These are phyloP conservation scores for Porites lutea DNA, from an alignment of 64 coral and sea anemone species.

Conservation along the genomic window DNA sequence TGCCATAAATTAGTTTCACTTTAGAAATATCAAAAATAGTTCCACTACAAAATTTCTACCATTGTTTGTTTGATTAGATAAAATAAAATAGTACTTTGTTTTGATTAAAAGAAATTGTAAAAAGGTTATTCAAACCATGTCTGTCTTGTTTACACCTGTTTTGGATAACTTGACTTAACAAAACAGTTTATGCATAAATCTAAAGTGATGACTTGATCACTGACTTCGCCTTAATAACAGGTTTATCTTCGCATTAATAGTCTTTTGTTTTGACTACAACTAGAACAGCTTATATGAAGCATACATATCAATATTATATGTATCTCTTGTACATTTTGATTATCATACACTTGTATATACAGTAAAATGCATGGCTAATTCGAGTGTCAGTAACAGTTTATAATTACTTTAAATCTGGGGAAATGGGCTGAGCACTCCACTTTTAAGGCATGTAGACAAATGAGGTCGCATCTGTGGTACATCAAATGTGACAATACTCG, in stretches of 20 bases:
- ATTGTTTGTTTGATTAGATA: too few species aligned
- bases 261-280: constrained; percentile 12
- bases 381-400: background rate
- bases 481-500: constrained; percentile 16
- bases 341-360: constrained; percentile 15
- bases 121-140: too few species aligned
- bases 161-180: constrained; percentile 14
- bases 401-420: constrained; percentile 11
- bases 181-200: constrained; percentile 4
- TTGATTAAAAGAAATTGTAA: too few species aligned
- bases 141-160: background rate
- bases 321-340: background rate
- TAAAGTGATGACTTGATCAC: constrained; percentile 3
- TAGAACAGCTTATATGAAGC: constrained; percentile 21
- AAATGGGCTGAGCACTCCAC: constrained; percentile 9
- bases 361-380: constrained; percentile 3
- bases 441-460: constrained; percentile 5
- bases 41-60: constrained; percentile 1
- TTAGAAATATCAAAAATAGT: background rate
- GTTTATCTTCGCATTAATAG: background rate
- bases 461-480: constrained; percentile 17
- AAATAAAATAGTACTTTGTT: too few species aligned
- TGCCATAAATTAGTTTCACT: constrained; percentile 11
- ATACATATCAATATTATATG: constrained; percentile 7
- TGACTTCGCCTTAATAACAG: background rate